A percentile compares a stretch with the other conserved stretches of the same genome.
Conservation (phyloP, 2,113 vertebrate species). For the Solenodon paradoxus region DNA sequence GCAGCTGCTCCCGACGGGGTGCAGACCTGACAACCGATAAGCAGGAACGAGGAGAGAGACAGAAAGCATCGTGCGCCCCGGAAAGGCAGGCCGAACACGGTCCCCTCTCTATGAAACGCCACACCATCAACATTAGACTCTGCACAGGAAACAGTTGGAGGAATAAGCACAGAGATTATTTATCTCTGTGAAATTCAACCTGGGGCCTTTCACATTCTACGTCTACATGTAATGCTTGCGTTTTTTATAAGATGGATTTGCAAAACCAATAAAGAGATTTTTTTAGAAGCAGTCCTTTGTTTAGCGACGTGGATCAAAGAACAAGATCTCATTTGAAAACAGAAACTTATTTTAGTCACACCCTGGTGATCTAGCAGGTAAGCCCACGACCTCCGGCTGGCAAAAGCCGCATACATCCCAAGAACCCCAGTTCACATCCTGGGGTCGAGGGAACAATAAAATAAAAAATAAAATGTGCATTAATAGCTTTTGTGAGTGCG, state of each 20-base stretch:
- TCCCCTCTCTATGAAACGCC: too few relatives aligned
- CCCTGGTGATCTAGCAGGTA: too few relatives aligned
- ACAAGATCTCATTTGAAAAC: background rate
- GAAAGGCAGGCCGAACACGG: too few relatives aligned
- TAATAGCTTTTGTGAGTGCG: too few relatives aligned
- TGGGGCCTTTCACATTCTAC: background rate
- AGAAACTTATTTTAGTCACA: too few relatives aligned
- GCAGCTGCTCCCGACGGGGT: background rate
- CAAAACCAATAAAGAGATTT: background rate
- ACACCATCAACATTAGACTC: accelerated
- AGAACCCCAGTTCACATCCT: too few relatives aligned
- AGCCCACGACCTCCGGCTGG: too few relatives aligned
- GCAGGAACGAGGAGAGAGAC: too few relatives aligned
- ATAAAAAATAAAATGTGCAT: too few relatives aligned
- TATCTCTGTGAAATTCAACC: background rate
- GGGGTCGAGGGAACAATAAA: too few relatives aligned
- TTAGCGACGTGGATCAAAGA: background rate
- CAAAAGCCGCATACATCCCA: too few relatives aligned
- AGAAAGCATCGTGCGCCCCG: too few relatives aligned
- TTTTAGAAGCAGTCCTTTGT: background rate
- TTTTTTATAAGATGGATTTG: background rate
- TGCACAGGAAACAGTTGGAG: background rate
- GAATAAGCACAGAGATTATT: background rate
- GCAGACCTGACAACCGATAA: background rate
- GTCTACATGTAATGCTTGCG: background rate